Conservation (phyloP, 2,113 vertebrate species). For the Rafetus swinhoei region DNA sequence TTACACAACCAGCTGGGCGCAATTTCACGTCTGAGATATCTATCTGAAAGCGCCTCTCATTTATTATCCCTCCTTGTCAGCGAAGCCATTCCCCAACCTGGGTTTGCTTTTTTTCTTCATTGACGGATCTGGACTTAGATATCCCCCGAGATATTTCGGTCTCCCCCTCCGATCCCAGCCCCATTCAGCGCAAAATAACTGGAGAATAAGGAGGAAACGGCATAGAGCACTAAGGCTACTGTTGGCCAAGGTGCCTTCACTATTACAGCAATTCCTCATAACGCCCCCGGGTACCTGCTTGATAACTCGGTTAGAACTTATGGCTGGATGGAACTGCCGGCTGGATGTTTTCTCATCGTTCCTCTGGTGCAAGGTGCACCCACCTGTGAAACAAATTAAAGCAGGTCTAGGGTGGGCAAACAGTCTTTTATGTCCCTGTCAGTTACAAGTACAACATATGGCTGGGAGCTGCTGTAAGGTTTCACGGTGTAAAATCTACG, state of each 20-base stretch:
- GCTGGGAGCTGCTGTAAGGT: neutral
- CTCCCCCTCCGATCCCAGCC: neutral
- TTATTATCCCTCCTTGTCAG: constrained; percentile 93
- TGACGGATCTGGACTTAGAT: constrained; percentile 64
- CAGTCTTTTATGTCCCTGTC: accelerated
- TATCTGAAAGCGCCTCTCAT: constrained; percentile 95
- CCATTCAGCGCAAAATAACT: neutral
- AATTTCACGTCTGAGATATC: constrained; percentile 98
- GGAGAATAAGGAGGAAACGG: neutral
- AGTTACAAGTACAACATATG: neutral
- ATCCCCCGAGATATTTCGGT: constrained; percentile 11
- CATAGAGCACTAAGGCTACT: neutral
- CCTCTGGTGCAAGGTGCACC: neutral
- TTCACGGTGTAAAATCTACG: too few relatives aligned
- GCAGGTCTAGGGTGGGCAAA: accelerated
- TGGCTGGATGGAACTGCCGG: neutral
- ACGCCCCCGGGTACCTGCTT: neutral
- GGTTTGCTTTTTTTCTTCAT: constrained; percentile 61
- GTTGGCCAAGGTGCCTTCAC: neutral
- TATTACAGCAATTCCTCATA: accelerated
- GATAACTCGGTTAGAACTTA: neutral
- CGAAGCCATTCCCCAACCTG: constrained; percentile 85
- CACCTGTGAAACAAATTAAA: constrained; percentile 6
- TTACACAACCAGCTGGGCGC: constrained; percentile 96
- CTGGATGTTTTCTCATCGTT: accelerated